These are phyloP conservation scores for Mirounga angustirostris DNA, from an alignment of 2,113 vertebrate genomes.

Conservation along the genomic window DNA sequence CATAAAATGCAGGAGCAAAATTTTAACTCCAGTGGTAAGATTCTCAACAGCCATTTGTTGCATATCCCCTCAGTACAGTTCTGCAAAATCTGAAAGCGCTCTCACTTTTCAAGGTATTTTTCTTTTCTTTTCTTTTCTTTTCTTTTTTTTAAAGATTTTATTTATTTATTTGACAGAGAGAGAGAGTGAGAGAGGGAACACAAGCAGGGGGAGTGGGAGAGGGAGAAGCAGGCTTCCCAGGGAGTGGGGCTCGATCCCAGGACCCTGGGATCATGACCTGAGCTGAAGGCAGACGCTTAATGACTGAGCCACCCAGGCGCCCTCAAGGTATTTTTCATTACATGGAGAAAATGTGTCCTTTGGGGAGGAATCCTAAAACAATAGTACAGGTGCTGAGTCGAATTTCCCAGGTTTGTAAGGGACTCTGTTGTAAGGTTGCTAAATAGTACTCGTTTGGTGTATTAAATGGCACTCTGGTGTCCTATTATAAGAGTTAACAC, in stretches of 20 bases:
- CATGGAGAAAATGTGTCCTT: constrained; percentile 73
- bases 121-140: neutral
- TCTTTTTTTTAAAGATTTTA: no score
- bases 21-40: constrained; percentile 67
- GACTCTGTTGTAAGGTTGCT: constrained; percentile 55
- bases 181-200: no score
- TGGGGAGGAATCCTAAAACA: constrained; percentile 77
- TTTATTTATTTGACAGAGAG: no score
- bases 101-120: constrained; percentile 65
- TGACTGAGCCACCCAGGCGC: no score
- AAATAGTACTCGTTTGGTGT: constrained; percentile 28
- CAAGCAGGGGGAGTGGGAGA: no score
- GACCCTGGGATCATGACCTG: no score
- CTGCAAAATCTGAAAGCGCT: neutral
- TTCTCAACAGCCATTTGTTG: constrained; percentile 72
- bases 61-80: constrained; percentile 68
- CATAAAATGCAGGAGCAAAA: constrained; percentile 65
- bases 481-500: constrained; percentile 62
- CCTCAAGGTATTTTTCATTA: constrained; percentile 70
- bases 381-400: constrained; percentile 71
- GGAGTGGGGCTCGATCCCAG: no score
- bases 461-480: constrained; percentile 54
- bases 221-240: no score
- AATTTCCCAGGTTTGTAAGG: constrained; percentile 72
- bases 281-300: no score